These are phyloP conservation scores for Zaprionus capensis DNA, from an alignment of 1,140 invertebrate species.

Conservation along the genomic window DNA sequence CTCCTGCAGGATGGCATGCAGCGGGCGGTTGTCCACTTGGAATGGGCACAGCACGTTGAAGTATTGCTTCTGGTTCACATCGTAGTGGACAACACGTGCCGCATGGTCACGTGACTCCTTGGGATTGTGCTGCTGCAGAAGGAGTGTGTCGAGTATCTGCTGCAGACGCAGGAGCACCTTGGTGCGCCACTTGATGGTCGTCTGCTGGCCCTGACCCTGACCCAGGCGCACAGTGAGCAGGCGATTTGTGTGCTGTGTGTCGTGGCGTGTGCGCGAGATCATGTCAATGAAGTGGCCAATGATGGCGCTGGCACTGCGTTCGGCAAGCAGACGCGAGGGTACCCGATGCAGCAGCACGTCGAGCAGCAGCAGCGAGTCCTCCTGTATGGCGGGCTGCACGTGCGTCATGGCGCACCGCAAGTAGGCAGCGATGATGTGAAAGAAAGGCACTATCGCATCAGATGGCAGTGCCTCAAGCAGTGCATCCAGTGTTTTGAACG, in stretches of 20 bases:
- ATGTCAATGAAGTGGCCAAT: constrained; percentile 91
- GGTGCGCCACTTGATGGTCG: constrained; percentile 90
- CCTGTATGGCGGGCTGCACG: constrained; percentile 90
- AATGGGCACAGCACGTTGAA: constrained; percentile 42
- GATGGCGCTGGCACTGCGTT: constrained; percentile 87
- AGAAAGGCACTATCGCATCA: constrained; percentile 87
- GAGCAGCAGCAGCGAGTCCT: constrained; percentile 92
- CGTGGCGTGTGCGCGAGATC: constrained; percentile 89
- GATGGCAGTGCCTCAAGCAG: constrained; percentile 86
- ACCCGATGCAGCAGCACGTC: constrained; percentile 88
- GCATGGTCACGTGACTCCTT: neutral
- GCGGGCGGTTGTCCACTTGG: constrained; percentile 16
- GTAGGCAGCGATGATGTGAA: constrained; percentile 90
- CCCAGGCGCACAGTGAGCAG: constrained; percentile 87
- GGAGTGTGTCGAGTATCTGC: constrained; percentile 86
- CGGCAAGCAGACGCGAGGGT: constrained; percentile 86
- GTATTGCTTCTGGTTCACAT: constrained; percentile 47
- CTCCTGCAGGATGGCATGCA: constrained; percentile 49
- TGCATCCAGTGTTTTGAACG: constrained; percentile 88
- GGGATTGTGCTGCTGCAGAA: constrained; percentile 49
- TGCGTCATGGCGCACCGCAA: constrained; percentile 94
- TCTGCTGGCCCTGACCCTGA: constrained; percentile 87
- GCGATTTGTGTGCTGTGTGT: constrained; percentile 87
- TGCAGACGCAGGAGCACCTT: constrained; percentile 89
- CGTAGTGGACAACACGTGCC: constrained; percentile 41